A percentile compares a stretch with the other conserved stretches of the same genome.
These are phyloP conservation scores for Amitus sp. DNA, from an alignment of 2,888 invertebrate genomes.

Conservation along the genomic window DNA sequence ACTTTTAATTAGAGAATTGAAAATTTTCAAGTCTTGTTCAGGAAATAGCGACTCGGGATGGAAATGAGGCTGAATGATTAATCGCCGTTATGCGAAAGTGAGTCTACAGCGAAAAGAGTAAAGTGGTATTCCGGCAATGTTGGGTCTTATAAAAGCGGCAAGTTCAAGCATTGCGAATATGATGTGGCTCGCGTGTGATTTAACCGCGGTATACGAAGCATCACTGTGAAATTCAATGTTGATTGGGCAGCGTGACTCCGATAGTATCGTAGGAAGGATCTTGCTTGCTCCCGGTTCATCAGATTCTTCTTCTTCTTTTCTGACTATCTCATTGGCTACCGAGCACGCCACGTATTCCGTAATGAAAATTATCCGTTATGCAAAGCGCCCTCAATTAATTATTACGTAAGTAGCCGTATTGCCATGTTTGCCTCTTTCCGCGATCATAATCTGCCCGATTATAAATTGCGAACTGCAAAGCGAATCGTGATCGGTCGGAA, in stretches of 20 bases:
- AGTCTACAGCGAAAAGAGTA: too few species aligned
- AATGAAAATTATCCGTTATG: conserved; percentile 59
- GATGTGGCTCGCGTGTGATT: too few species aligned
- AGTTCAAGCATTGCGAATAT: too few species aligned
- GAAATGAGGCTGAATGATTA: too few species aligned
- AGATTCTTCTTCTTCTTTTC: conserved; percentile 21
- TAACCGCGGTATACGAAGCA: too few species aligned
- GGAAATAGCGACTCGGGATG: too few species aligned
- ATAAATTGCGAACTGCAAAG: conserved; percentile 12
- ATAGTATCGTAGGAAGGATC: neutral
- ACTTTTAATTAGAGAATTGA: too few species aligned
- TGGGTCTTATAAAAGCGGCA: too few species aligned
- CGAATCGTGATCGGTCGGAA: neutral
- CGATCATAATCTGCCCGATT: conserved; percentile 20
- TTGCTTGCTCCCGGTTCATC: neutral
- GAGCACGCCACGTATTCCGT: conserved; percentile 19
- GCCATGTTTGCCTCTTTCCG: conserved; percentile 18
- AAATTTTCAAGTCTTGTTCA: too few species aligned
- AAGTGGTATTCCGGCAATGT: too few species aligned
- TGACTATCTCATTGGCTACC: conserved; percentile 17
- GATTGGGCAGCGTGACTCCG: neutral
- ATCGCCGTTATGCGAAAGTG: too few species aligned
- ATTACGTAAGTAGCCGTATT: conserved; percentile 55
- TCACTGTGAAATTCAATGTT: too few species aligned
- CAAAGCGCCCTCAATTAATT: conserved; percentile 56